Evolutionary conservation across 2,888 invertebrate genomes (phyloP).

Genomic region (Platycheirus albimanus): DNA sequence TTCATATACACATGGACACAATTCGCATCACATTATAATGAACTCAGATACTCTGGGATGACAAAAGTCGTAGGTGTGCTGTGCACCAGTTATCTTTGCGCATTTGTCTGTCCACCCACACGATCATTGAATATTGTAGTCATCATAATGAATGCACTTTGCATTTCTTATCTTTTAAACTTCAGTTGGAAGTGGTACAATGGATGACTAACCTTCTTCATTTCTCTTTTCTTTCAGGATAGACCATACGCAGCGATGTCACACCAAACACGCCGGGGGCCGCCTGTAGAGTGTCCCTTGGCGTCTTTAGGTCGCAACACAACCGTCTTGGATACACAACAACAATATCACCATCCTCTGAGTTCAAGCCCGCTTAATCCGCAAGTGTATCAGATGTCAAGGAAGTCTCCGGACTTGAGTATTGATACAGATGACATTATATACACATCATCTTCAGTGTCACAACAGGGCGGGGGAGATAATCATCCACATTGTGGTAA

Average conservation of each 20-base stretch:
- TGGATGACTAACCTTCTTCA: slow-evolving; percentile 53
- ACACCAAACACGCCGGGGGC: slow-evolving; percentile 82
- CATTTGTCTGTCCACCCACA: slow-evolving; percentile 55
- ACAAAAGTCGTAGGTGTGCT: slow-evolving; percentile 27
- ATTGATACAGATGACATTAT: slow-evolving; percentile 80
- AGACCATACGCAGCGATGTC: slow-evolving; percentile 78
- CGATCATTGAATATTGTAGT: slow-evolving; percentile 20
- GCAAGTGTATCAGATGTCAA: slow-evolving; percentile 83
- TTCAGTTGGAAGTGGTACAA: slow-evolving; percentile 3
- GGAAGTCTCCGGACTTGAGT: slow-evolving; percentile 81
- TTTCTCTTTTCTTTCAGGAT: slow-evolving; percentile 50
- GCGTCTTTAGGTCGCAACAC: slow-evolving; percentile 84
- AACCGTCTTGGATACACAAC: slow-evolving; percentile 80
- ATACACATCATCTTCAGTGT: slow-evolving; percentile 79
- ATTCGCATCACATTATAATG: too few relatives aligned
- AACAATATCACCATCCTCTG: slow-evolving; percentile 82
- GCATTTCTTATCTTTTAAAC: slow-evolving; percentile 41
- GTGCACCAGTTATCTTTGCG: slow-evolving; percentile 46
- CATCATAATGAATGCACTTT: slow-evolving; percentile 25
- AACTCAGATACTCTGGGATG: not conserved
- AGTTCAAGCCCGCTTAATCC: slow-evolving; percentile 83
- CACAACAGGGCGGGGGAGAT: slow-evolving; percentile 75
- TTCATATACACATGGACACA: not conserved
- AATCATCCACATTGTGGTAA: slow-evolving; percentile 62
- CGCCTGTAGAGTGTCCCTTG: slow-evolving; percentile 85